These are phyloP conservation scores for Homarus americanus DNA, from an alignment of 1,140 invertebrate species.

Conservation along the genomic window DNA sequence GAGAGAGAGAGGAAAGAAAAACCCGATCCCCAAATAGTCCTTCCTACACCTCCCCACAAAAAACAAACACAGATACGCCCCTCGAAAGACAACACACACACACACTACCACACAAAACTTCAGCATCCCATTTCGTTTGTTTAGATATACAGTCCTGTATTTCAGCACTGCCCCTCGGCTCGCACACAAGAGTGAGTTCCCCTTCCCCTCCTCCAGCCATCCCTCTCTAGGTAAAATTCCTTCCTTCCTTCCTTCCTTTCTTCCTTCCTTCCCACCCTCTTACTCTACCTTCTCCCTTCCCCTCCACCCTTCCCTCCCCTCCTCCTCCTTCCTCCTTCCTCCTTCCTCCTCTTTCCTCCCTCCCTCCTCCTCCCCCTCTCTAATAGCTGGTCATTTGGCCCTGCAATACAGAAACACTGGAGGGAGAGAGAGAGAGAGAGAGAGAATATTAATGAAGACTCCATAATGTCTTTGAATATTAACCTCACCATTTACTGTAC, in stretches of 20 bases:
- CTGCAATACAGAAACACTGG: neutral
- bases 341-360: too few relatives aligned
- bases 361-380: too few relatives aligned
- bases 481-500: neutral
- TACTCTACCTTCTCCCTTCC: too few relatives aligned
- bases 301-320: too few relatives aligned
- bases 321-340: too few relatives aligned
- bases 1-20: neutral
- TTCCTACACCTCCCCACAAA: too few relatives aligned
- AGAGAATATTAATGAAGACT: neutral
- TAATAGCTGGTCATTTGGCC: too few relatives aligned
- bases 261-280: too few relatives aligned
- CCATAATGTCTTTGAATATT: neutral
- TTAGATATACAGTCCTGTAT: neutral
- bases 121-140: neutral
- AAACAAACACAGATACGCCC: neutral
- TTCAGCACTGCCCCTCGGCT: neutral
- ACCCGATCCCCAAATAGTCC: too few relatives aligned
- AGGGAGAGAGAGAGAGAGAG: constrained; percentile 6
- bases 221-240: too few relatives aligned
- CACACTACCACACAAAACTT: neutral
- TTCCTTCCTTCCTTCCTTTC: too few relatives aligned
- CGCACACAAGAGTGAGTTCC: neutral
- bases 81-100: neutral
- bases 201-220: too few relatives aligned